Conservation (phyloP, 2,888 invertebrate genomes). For the Tetheella fluctuosa region DNA sequence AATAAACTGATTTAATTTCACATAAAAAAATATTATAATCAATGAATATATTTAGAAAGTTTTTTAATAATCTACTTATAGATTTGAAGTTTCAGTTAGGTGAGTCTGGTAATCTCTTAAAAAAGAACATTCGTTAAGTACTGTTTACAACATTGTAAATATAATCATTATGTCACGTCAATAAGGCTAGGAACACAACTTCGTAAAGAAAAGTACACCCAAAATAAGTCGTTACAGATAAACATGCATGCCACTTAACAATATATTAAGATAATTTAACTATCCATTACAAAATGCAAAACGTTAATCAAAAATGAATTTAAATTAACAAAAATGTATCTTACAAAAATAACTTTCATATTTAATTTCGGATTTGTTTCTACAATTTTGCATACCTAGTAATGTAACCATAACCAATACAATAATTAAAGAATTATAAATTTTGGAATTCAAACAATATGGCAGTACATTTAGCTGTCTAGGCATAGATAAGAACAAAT, state of each 20-base stretch:
- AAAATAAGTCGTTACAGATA: constrained; percentile 35
- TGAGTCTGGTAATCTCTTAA: neutral
- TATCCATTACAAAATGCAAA: constrained; percentile 41
- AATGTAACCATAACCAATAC: constrained; percentile 20
- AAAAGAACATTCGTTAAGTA: constrained; percentile 41
- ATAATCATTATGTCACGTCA: neutral
- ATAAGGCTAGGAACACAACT: constrained; percentile 24
- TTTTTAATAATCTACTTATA: neutral
- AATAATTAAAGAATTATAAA: constrained; percentile 18
- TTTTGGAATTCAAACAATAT: constrained; percentile 29
- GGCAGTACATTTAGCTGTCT: constrained; percentile 53
- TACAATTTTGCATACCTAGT: constrained; percentile 26
- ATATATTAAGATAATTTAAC: constrained; percentile 34
- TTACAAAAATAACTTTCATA: constrained; percentile 28
- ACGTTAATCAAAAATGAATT: constrained; percentile 34
- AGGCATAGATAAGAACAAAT: constrained; percentile 25
- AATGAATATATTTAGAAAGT: neutral
- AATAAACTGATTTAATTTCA: constrained; percentile 26
- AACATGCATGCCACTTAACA: constrained; percentile 46
- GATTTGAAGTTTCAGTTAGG: neutral
- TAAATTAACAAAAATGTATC: constrained; percentile 45
- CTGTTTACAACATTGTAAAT: constrained; percentile 21
- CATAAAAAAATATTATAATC: neutral
- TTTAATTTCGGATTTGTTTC: constrained; percentile 12
- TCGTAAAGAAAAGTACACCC: constrained; percentile 46